Percentiles rank a stretch among this genome's conserved stretches.
phyloP scores from a whole-genome alignment of 2,113 vertebrate species.

The Phodopus roborovskii region DNA sequence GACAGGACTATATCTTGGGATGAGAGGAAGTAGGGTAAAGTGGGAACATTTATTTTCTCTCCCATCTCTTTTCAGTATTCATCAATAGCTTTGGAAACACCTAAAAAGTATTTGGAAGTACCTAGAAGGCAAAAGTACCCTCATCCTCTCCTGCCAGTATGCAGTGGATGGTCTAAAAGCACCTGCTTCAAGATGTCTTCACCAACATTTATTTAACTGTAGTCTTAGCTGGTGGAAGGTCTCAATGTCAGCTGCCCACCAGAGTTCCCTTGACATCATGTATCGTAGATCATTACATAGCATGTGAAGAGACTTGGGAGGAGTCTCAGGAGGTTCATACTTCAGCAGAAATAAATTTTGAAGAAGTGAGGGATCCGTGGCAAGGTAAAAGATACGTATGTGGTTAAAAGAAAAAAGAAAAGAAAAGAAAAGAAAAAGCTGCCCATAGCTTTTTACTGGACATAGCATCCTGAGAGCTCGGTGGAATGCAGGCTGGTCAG shows the following conservation, averaged over 20 bases:
- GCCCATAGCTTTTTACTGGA: not conserved
- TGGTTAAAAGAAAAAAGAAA: not conserved
- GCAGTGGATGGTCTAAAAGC: not conserved
- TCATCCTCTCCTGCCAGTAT: not conserved
- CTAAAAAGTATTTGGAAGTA: not conserved
- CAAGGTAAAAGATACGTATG: not conserved
- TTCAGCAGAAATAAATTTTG: not conserved
- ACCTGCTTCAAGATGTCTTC: not conserved
- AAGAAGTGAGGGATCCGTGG: not conserved
- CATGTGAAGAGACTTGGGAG: not conserved
- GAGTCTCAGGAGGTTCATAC: not conserved
- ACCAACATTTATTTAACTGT: not conserved
- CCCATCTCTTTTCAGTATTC: not conserved
- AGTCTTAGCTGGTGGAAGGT: no score
- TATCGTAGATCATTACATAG: not conserved
- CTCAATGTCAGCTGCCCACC: not conserved
- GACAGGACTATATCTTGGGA: not conserved
- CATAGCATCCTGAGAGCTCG: not conserved
- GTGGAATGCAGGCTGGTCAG: not conserved
- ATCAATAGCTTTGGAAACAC: not conserved
- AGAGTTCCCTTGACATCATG: not conserved
- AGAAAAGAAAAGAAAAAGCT: not conserved
- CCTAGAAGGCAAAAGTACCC: not conserved
- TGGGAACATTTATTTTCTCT: no score
- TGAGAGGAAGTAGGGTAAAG: not conserved